Base-by-base conservation (phyloP, 2,888 invertebrate genomes). In the Pantelozetes paolii region DNA sequence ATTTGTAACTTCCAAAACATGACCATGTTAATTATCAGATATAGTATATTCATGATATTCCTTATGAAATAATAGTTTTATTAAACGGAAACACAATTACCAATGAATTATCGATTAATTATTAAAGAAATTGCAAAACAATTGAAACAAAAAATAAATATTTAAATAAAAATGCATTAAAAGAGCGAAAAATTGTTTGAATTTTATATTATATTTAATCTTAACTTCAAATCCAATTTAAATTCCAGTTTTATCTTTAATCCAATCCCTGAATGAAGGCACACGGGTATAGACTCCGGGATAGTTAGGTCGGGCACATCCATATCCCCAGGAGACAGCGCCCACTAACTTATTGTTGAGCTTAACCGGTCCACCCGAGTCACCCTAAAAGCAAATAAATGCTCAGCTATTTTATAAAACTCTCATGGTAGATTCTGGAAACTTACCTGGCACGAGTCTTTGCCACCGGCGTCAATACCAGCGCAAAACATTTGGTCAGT, bases 221-320 rank as follows among this genome's bases (percentile, higher is more conserved):
- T n/a, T n/a, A n/a, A n/a, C n/a, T n/a, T n/a, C n/a, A n/a, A n/a
- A n/a, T n/a, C n/a, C n/a, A n/a, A 36, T 36, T 36, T 36, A 36
- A 36, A 36, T 9, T 9, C 36, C 36, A 8, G 36, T 36, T 20
- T 64, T n/a, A 1, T 40, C 62, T 23, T 59, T 54, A 62, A 79
- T 77, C 79, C 79, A 79, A 62, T 77, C 77, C 9, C 77, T 59
- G 59, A 77, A 79, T 40, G 77, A 76, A 9, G 79, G 71, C 18
- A 79, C 78, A 57, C 77, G 76, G 11, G 78, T 76, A 73, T 79
- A 79, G 13, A 79, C 78, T 15, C 79, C 79, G 11, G 78, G 77
- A 67, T 74, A 79, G n/a, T 74, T 77, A 8, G 78, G 76, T 20
- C 75, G 75, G 18, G 76, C 79, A 71, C 79, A 79, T 13, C 77